Base-by-base conservation (phyloP, 2,797 vertebrate species). In the Premnoplex brunnescens region DNA sequence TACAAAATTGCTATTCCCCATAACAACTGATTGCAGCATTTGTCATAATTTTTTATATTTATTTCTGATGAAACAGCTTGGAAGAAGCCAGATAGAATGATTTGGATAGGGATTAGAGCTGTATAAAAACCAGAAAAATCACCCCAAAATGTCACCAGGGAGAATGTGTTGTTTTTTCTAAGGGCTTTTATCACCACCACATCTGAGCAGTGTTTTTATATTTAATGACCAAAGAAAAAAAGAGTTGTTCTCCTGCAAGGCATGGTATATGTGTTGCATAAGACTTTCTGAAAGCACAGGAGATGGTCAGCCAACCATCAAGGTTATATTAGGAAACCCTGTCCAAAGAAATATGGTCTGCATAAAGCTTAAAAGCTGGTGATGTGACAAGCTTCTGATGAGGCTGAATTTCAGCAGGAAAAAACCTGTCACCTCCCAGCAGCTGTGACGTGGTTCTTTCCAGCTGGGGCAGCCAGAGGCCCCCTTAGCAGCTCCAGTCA, bases 201-300 rank as follows among this genome's bases (percentile, higher is more conserved):
- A 75, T 94, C 56, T 2, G 1, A 96, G 41, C 24, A 54, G 24
- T 62, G n/a, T 10, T 94, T 94, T 91, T 79, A 92, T 91, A 91
- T 88, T 95, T 95, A 88, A 94, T 84, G 60, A 67, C 59, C 48
- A 79, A 84, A 67, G 28, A 14, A 63, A 48, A 79, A 91, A 30
- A 76, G 87, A 51, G 49, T 23, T 71, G 5, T 51, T 91, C 30
- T 28, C 39, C 30, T 77, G 54, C 27, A 68, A 63, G 49, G 27
- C 3, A 6, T 0, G 0, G 54, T 56, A 10, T 75, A 28, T 30
- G 32, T 43, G 28, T 71, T 85, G 75, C 64, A n/a, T 75, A 79
- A 95, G 89, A 32, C 52, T 80, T 87, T 87, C 67, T 87, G 78
- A 89, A 89, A 89, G 68, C 44, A 56, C 52, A 71, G 64, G 63